Evolutionary conservation across 2,888 invertebrate genomes (phyloP), one percentile per base, ranked within the genome.

Genomic region (Iselma pallidipennis): DNA sequence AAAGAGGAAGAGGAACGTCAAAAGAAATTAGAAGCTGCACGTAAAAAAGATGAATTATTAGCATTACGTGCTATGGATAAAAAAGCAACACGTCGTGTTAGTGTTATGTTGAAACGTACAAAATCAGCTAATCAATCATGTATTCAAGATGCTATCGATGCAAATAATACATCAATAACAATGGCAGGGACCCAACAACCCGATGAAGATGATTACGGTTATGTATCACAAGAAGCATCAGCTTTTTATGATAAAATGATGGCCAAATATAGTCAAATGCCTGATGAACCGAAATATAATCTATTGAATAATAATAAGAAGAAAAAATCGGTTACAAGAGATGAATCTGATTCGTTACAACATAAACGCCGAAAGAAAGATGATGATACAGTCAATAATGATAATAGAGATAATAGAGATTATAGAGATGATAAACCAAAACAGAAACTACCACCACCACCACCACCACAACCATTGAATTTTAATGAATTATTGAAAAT

Each of bases 141-240:
- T 1, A 82, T 95, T 66, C 90, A 88, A 48, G 95, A 95, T 85
- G 94, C 94, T 0, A 83, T 90, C 23, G 91, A 93, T 74, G 85
- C 85, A 69, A 87, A 90, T 28, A 89, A 92, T 70, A 91, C 92
- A 12, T 90, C 91, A 3, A 86, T 91, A 4, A 91, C 92, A 0
- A 80, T 88, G 31, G 86, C 87, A 52, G 92, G 92, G 0, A 88
- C 89, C 0, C 87, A 89, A 1, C 93, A 94, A 74, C 91, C 93
- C 0, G 95, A 95, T 74, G 93, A 94, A 76, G 95, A 95, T 82
- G 95, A 95, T 76, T 95, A 95, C 77, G 95, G 95, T 0, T 95
- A 94, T 76, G 92, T 91, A 37, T 95, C 95, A 0, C 90, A 90
- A 72, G 91, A 91, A 78, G 91, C 94, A 1, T 88, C 91, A 48